Conservation (phyloP, 2,113 vertebrate genomes). For the Vulpes lagopus region DNA sequence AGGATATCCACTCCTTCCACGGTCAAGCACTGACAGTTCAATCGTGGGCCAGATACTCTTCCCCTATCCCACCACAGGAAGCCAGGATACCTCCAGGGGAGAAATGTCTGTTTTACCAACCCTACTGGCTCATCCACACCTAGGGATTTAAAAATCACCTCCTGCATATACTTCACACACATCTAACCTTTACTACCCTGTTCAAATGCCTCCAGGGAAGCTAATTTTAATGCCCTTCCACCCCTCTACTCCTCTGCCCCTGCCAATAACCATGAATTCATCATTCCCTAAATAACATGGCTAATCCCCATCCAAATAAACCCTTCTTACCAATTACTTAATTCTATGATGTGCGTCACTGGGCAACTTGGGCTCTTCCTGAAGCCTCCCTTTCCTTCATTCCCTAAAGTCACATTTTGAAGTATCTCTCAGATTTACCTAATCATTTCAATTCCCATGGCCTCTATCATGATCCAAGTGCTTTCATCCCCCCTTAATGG, state of each 20-base stretch:
- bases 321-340: neutral
- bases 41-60: neutral
- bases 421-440: neutral
- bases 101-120: neutral
- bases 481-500: neutral
- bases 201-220: neutral
- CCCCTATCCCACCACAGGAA: neutral
- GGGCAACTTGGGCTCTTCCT: neutral
- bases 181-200: neutral
- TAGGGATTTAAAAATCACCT: neutral
- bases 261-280: neutral
- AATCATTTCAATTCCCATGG: neutral
- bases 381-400: neutral
- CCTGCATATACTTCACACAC: neutral
- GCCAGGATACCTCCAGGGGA: neutral
- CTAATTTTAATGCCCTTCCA: fast-evolving
- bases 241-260: neutral
- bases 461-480: neutral
- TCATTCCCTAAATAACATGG: neutral
- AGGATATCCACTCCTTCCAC: neutral
- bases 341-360: neutral
- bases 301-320: neutral
- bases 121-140: neutral
- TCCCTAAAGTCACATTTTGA: neutral
- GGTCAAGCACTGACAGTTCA: neutral